Conservation (phyloP, 1,140 invertebrate genomes). For the Vanessa tameamea region DNA sequence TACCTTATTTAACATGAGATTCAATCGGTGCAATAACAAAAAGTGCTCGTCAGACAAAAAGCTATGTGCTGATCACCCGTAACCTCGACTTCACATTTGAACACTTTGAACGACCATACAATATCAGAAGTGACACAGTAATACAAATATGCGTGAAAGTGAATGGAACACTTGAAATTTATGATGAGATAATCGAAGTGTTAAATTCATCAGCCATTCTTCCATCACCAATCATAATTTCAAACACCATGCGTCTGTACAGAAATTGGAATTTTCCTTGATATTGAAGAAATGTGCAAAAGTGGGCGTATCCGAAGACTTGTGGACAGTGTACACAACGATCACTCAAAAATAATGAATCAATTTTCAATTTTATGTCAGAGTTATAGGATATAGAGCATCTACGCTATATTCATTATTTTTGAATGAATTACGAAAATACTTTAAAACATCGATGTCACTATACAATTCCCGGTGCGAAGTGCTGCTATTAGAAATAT, state of each 20-base stretch:
- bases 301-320: conserved; percentile 45
- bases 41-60: conserved; percentile 75
- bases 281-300: conserved; percentile 53
- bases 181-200: conserved; percentile 61
- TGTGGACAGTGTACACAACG: conserved; percentile 36
- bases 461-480: conserved; percentile 63
- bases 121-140: conserved; percentile 51
- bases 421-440: conserved; percentile 44
- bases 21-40: conserved; percentile 58
- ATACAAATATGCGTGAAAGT: conserved; percentile 60
- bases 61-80: conserved; percentile 64
- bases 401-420: conserved; percentile 48
- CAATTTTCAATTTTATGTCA: not conserved
- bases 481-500: conserved; percentile 59
- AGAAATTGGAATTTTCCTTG: conserved; percentile 67
- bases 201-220: conserved; percentile 67
- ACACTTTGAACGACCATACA: conserved; percentile 55
- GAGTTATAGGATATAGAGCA: not conserved
- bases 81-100: conserved; percentile 50
- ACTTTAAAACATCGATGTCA: conserved; percentile 52
- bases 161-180: conserved; percentile 55
- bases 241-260: conserved; percentile 73
- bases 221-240: conserved; percentile 58
- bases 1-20: conserved; percentile 36
- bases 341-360: conserved; percentile 59